Evolutionary conservation across 64 coral and sea anemone species (phyloP), one percentile per base, ranked within the genome.

Genomic region (Cladopsammia gracilis): DNA sequence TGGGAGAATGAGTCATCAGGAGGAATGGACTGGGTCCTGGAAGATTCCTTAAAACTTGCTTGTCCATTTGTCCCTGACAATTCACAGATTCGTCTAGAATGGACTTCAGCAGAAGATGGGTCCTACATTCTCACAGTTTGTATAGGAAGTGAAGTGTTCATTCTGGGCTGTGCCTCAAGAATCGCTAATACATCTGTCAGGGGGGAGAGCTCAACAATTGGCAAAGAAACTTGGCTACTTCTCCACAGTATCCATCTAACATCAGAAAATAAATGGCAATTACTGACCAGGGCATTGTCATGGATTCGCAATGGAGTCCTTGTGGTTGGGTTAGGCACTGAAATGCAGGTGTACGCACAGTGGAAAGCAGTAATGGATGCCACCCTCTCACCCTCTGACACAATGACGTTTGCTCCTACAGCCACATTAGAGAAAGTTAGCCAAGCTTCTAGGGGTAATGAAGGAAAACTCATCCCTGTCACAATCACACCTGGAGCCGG

Each of bases 1-100:
- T 97, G 93, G 93, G 96, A 97, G 62, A 97, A 90, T 48, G 96
- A 94, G 25, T 97, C 96, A 4, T 97, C 96, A 0, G 96, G 96
- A 50, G 96, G 96, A 75, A 94, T 97, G 92, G 82, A 94, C 26
- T 97, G 96, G 96, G 68, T 94, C 23, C 83, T 93, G 3, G 96
- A 98, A 82, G 96, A 98, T 73, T 74, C 67, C 14, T 44, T 98
- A 2, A 88, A 77, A 58, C 86, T 98, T n/a, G 85, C 91, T 52
- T 91, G 93, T 46, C 82, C 78, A 24, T 90, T 89, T 26, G 56
- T 68, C 14, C 78, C 93, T 42, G 88, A 94, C 72, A 71, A 80
- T 0, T 98, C 96, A 47, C 92, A 91, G 58, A 89, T 98, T 87
- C 91, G 96, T 59, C 76, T 98, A 9, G 96, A 98, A 61, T 98